phyloP scores from a whole-genome alignment of 2,888 invertebrate species.

The Cantharis nigra region DNA sequence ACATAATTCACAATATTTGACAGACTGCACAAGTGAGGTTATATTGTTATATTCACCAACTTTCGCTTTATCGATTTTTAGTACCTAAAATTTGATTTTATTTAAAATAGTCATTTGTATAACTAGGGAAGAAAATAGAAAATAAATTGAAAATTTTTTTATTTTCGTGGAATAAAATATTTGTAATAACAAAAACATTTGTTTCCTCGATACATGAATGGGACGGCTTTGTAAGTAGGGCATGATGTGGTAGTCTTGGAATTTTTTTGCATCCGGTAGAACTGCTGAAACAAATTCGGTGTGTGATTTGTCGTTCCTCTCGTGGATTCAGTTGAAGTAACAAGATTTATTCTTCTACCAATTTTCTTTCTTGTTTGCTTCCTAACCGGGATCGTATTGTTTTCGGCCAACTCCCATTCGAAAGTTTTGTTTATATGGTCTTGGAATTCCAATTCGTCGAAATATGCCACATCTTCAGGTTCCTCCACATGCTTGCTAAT shows the following conservation, averaged over 20 bases:
- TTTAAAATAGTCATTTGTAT: too few species aligned
- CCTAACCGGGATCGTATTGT: neutral
- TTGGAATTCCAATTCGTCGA: neutral
- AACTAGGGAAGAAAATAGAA: too few species aligned
- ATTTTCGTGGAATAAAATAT: neutral
- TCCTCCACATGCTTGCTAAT: neutral
- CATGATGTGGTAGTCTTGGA: neutral
- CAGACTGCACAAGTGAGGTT: constrained; percentile 9
- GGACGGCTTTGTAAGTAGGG: neutral
- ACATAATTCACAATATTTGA: constrained; percentile 57
- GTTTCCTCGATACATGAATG: neutral
- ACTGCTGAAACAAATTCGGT: neutral
- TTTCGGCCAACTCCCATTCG: neutral
- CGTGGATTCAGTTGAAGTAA: neutral
- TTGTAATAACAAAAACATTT: neutral
- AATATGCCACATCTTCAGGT: neutral
- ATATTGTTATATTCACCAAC: constrained; percentile 3
- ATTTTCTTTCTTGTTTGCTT: neutral
- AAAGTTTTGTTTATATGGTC: neutral
- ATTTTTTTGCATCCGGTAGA: neutral
- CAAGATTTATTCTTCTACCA: too few species aligned
- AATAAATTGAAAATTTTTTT: too few species aligned
- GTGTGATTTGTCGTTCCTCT: neutral
- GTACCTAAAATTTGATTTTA: too few species aligned
- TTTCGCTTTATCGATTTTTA: constrained; percentile 13